Conservation (phyloP, 2,113 vertebrate species). For the Naja naja region DNA sequence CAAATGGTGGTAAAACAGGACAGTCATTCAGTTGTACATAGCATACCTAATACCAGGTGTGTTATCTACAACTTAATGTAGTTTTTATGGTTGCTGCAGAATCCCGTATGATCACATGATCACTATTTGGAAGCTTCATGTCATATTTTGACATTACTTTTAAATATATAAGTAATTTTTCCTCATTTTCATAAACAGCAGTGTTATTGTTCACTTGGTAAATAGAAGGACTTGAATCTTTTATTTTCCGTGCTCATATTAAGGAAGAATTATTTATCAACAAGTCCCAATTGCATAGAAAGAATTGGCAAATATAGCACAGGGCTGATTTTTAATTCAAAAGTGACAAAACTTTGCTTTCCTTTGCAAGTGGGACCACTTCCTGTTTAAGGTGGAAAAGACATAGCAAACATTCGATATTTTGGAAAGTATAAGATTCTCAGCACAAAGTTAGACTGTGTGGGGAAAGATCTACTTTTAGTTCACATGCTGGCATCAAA, state of each 20-base stretch:
- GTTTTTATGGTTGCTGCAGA: background rate
- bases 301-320: background rate
- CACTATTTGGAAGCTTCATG: background rate
- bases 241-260: background rate
- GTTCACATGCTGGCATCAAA: too few relatives aligned
- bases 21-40: background rate
- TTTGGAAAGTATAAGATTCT: background rate
- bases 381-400: background rate
- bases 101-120: background rate
- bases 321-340: background rate
- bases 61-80: background rate
- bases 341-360: background rate
- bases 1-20: background rate
- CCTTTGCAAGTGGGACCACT: background rate
- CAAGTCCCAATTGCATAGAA: background rate
- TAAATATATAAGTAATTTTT: background rate
- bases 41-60: background rate
- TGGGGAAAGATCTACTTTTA: background rate
- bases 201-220: background rate
- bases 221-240: background rate
- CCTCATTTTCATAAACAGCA: background rate
- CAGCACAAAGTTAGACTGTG: background rate
- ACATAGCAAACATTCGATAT: background rate
- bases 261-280: background rate
- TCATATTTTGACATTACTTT: background rate